Base-by-base conservation (phyloP, 2,797 vertebrate species). In the Rhynchonycteris naso region DNA sequence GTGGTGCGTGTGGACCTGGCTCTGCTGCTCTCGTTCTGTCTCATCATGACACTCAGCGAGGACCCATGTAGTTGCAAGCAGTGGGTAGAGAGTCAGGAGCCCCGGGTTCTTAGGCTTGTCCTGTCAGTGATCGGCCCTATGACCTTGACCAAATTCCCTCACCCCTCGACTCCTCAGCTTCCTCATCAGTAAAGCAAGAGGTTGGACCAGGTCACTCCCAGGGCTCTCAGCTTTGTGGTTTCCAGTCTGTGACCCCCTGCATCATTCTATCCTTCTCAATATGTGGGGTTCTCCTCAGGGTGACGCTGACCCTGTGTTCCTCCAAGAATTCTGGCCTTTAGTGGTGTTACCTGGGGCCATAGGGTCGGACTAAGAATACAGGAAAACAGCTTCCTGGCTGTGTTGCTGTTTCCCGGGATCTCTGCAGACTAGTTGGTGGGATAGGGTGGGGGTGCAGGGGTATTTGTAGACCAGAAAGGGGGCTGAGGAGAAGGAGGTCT, bases 161-260 rank as follows among this genome's bases (percentile, higher is more conserved):
- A 7, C 22, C 35, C 47, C 28, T 35, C 22, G 9, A 38, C 13
- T 66, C 30, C 52, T 81, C 15, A 13, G 76, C 24, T 38, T 94
- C 54, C 15, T 75, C 11, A 7, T 4, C 1, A 1, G 82, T 65
- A 22, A 90, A 90, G 33, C 16, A 4, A 66, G 54, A 65, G 24
- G 7, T 38, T 69, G 54, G 52, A 11, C 65, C 24, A 8, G 56
- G 35, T 35, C 19, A 18, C n/a, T 50, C 30, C 35, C 72, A 16
- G 38, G 65, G 18, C 56, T 65, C n/a, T 38, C 65, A 38, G 86
- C 33, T 68, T n/a, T 79, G 58, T 81, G 88, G 18, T 88, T 95
- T 82, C 90, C 50, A 21, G 7, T n/a, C 52, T 33, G 21, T 71
- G 91, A 75, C 38, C 33, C 35, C 35, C 8, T 4, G 22, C 83